Evolutionary conservation across 2,888 invertebrate genomes (phyloP).

Genomic region (Drosophila setosimentum): DNA sequence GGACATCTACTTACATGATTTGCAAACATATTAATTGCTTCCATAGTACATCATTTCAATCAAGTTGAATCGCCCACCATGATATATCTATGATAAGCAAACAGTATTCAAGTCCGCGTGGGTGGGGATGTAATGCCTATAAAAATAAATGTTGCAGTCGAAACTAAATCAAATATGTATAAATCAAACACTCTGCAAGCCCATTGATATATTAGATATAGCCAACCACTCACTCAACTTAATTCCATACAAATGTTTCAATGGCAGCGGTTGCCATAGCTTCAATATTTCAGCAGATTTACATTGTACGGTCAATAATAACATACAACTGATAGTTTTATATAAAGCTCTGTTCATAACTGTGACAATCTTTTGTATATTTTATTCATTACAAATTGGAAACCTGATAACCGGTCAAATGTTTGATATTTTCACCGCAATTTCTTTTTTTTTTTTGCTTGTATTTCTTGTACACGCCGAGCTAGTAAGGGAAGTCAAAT

Average conservation of each 20-base stretch:
- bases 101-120: conserved; percentile 14
- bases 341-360: neutral
- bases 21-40: conserved; percentile 33
- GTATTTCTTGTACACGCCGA: too few relatives aligned
- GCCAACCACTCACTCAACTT: neutral
- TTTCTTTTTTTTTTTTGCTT: too few relatives aligned
- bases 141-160: conserved; percentile 27
- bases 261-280: neutral
- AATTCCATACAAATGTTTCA: neutral
- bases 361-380: neutral
- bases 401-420: conserved; percentile 28
- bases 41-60: conserved; percentile 28
- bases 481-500: neutral
- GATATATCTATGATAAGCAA: conserved; percentile 15
- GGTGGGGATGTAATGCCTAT: neutral
- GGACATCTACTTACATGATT: neutral
- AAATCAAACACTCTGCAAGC: conserved; percentile 29
- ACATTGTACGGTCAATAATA: conserved; percentile 15
- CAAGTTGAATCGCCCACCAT: conserved; percentile 4
- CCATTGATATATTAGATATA: neutral
- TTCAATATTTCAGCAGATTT: conserved; percentile 11
- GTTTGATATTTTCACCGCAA: conserved; percentile 37
- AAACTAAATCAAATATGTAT: conserved; percentile 37
- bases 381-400: conserved; percentile 17
- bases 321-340: neutral